phyloP scores from a whole-genome alignment of 2,113 vertebrate species.

The Myodes glareolus region DNA sequence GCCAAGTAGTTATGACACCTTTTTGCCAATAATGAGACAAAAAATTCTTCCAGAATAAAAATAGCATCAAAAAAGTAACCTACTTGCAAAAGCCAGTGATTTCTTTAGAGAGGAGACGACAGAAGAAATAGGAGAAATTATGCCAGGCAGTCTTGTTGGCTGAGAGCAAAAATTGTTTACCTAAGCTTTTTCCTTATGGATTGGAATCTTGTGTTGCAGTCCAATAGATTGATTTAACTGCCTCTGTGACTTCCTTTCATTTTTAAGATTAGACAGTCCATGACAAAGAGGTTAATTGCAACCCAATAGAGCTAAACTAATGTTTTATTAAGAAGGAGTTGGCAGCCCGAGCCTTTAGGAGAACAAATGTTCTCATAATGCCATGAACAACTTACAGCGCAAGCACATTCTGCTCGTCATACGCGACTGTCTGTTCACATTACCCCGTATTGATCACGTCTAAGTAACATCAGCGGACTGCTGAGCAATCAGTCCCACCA shows the following conservation, averaged over 20 bases:
- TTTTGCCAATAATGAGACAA: slow-evolving; percentile 69
- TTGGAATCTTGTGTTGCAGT: slow-evolving; percentile 73
- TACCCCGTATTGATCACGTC: slow-evolving; percentile 70
- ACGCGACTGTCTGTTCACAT: slow-evolving; percentile 74
- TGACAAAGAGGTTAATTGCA: slow-evolving; percentile 87
- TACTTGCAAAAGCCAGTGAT: slow-evolving; percentile 57
- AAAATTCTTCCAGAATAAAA: slow-evolving; percentile 55
- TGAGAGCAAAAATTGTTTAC: slow-evolving; percentile 75
- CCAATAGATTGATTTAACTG: slow-evolving; percentile 82
- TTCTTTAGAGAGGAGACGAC: slow-evolving; percentile 64
- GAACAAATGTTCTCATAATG: slow-evolving; percentile 77
- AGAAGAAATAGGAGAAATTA: slow-evolving; percentile 74
- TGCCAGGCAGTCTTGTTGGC: slow-evolving; percentile 47
- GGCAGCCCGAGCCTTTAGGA: slow-evolving; percentile 78
- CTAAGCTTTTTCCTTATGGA: slow-evolving; percentile 77
- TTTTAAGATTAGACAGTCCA: slow-evolving; percentile 82
- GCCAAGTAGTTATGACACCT: slow-evolving; percentile 65
- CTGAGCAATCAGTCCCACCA: slow-evolving; percentile 72
- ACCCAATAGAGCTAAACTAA: slow-evolving; percentile 79
- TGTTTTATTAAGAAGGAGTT: slow-evolving; percentile 84
- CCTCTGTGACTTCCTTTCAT: slow-evolving; percentile 81
- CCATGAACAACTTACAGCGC: slow-evolving; percentile 66
- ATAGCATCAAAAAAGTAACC: slow-evolving; percentile 39
- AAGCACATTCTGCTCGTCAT: slow-evolving; percentile 78
- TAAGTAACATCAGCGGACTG: slow-evolving; percentile 68